phyloP scores from a whole-genome alignment of 2,888 invertebrate genomes.

The Plebejus argus region DNA sequence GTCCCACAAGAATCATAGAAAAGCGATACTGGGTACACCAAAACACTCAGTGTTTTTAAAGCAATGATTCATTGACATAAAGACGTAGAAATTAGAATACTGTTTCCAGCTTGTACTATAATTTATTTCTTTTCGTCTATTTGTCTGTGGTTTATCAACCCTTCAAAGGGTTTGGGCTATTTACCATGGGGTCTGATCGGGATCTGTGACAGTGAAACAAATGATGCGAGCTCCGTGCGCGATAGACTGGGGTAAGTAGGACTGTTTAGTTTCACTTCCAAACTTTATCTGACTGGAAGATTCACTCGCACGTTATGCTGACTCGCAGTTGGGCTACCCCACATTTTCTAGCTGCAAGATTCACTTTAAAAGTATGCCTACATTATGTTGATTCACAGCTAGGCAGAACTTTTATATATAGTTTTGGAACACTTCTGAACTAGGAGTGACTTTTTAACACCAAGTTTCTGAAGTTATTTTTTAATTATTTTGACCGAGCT shows the following conservation, averaged over 20 bases:
- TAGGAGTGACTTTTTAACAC: too few species aligned
- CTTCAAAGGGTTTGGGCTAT: constrained; percentile 50
- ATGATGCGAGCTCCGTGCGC: constrained; percentile 61
- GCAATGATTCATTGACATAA: background rate
- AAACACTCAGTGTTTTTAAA: background rate
- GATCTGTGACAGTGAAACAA: constrained; percentile 68
- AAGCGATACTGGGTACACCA: background rate
- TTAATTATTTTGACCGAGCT: too few species aligned
- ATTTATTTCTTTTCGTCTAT: constrained; percentile 46
- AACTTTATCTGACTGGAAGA: background rate
- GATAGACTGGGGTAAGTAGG: constrained; percentile 54
- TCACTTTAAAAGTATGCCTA: too few species aligned
- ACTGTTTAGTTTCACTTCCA: constrained; percentile 23
- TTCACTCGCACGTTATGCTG: background rate
- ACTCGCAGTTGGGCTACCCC: too few species aligned
- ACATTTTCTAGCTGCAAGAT: too few species aligned
- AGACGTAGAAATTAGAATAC: background rate
- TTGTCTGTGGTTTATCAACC: constrained; percentile 48
- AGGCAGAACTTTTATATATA: too few species aligned
- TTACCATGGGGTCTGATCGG: constrained; percentile 55
- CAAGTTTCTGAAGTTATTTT: too few species aligned
- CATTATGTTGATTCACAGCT: too few species aligned
- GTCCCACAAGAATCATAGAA: background rate
- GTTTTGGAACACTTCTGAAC: too few species aligned
- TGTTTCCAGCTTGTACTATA: background rate